A percentile compares a stretch with the other conserved stretches of the same genome.
Conservation (phyloP, 1,140 invertebrate genomes). For the Bombus terrestris region DNA sequence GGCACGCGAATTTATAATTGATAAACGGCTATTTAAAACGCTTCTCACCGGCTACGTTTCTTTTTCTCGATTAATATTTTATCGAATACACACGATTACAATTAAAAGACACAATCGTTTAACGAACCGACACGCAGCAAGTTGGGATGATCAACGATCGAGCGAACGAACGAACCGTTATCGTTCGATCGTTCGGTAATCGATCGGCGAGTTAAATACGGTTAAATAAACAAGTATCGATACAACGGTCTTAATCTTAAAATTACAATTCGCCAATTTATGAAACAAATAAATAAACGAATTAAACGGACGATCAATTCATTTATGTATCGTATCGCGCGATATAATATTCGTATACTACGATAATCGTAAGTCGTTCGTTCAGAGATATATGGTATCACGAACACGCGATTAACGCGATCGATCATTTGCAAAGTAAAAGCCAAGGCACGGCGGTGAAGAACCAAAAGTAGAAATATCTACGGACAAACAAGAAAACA, state of each 20-base stretch:
- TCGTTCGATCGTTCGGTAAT: neutral
- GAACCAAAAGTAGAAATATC: neutral
- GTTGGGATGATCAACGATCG: neutral
- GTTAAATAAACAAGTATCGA: neutral
- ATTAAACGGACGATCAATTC: constrained; percentile 7
- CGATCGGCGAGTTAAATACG: too few relatives aligned
- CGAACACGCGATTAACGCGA: too few relatives aligned
- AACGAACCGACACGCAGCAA: too few relatives aligned
- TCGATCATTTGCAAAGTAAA: neutral
- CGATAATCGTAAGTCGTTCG: neutral
- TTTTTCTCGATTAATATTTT: neutral
- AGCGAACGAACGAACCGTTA: constrained; percentile 11
- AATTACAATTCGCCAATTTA: neutral
- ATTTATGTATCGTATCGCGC: constrained; percentile 16
- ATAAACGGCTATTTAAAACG: neutral
- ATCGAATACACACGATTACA: neutral
- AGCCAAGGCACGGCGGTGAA: constrained; percentile 11
- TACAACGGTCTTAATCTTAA: neutral
- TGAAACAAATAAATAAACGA: constrained; percentile 27
- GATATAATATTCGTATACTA: neutral
- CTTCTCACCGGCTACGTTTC: neutral
- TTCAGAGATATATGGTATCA: neutral
- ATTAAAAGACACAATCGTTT: neutral
- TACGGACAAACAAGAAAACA: neutral
- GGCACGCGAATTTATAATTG: neutral